phyloP scores from a whole-genome alignment of 2,797 vertebrate species.

The Cyprinodon diabolis region DNA sequence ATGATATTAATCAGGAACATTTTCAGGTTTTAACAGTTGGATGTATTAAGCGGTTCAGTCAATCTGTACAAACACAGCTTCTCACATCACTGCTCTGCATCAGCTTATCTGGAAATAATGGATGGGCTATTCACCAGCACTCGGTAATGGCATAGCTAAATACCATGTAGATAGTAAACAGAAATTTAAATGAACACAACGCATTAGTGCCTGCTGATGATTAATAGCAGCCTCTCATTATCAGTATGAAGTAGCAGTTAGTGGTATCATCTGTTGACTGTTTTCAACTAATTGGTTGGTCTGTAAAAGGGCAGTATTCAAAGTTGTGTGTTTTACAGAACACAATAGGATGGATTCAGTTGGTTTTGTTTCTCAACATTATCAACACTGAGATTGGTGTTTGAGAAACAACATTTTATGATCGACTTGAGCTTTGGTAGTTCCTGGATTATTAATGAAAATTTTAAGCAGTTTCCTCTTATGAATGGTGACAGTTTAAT shows the following conservation, averaged over 20 bases:
- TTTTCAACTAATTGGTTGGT: constrained; percentile 2
- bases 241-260: not conserved
- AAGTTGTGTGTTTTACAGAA: not conserved
- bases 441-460: not conserved
- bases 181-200: not conserved
- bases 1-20: not conserved
- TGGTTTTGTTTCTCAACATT: not conserved
- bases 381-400: not conserved
- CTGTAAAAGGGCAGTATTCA: constrained; percentile 2
- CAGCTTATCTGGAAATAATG: not conserved
- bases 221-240: not conserved
- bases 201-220: not conserved
- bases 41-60: not conserved
- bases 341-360: not conserved
- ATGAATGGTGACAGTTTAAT: not conserved
- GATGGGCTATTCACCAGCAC: not conserved
- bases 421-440: not conserved
- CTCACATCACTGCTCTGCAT: constrained; percentile 1
- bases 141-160: not conserved
- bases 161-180: not conserved
- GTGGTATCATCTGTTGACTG: not conserved
- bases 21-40: not conserved
- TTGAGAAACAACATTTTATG: not conserved
- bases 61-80: not conserved
- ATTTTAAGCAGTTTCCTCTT: not conserved